phyloP scores from a whole-genome alignment of 2,888 invertebrate genomes.

The Caenorhabditis japonica region DNA sequence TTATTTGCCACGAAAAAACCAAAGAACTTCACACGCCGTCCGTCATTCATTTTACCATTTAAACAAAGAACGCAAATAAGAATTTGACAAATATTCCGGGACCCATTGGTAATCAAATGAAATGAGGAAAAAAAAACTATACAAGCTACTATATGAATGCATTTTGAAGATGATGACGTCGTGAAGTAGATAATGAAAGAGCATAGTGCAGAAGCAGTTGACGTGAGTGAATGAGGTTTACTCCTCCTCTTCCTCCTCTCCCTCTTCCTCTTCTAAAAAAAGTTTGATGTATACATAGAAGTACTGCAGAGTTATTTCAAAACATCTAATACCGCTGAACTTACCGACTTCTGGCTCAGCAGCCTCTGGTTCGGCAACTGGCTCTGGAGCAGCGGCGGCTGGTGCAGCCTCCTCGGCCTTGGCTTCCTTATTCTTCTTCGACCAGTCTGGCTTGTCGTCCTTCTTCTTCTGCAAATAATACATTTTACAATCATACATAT shows the following conservation, averaged over 20 bases:
- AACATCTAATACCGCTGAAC: slow-evolving; percentile 5
- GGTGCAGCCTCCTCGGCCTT: slow-evolving; percentile 54
- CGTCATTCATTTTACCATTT: no score
- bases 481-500: no score
- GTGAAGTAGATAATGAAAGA: background rate
- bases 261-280: slow-evolving; percentile 48
- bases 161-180: background rate
- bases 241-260: slow-evolving; percentile 56
- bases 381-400: slow-evolving; percentile 40
- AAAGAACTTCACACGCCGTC: no score
- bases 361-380: slow-evolving; percentile 43
- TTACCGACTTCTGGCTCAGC: slow-evolving; percentile 49
- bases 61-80: no score
- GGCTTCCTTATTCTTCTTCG: slow-evolving; percentile 67
- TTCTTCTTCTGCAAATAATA: slow-evolving; percentile 68
- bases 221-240: slow-evolving; percentile 13
- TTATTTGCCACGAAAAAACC: no score
- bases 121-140: slow-evolving; percentile 4
- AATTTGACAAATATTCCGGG: no score
- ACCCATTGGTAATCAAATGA: no score
- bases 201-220: background rate
- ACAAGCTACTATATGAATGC: slow-evolving; percentile 18
- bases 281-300: background rate
- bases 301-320: background rate
- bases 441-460: slow-evolving; percentile 77